Conservation (phyloP, 2,113 vertebrate genomes). For the Peromyscus maniculatus region DNA sequence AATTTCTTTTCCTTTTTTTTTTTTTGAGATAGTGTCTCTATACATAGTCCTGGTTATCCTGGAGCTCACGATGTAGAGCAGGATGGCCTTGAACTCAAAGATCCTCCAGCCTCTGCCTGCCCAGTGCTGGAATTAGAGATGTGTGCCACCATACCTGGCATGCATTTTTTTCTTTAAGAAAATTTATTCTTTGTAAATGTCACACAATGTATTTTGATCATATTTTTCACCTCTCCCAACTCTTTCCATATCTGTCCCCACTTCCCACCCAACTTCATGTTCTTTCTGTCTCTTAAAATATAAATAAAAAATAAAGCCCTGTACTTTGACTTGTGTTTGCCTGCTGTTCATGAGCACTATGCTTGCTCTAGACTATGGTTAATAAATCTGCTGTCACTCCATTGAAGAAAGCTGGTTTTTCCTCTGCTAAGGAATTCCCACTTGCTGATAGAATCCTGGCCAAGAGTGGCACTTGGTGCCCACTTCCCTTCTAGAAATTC, state of each 20-base stretch:
- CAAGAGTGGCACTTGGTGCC: not conserved
- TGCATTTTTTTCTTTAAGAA: not conserved
- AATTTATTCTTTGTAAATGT: not conserved
- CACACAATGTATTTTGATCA: not conserved
- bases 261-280: not conserved
- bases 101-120: not conserved
- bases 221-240: not conserved
- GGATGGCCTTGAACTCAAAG: not conserved
- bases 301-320: not conserved
- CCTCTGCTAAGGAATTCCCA: not conserved
- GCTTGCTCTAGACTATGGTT: not conserved
- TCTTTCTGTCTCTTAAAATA: not conserved
- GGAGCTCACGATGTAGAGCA: not conserved
- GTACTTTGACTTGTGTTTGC: not conserved
- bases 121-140: not conserved
- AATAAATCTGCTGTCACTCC: not conserved
- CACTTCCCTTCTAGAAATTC: not conserved
- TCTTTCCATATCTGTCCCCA: not conserved
- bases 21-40: not conserved
- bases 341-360: not conserved
- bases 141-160: not conserved
- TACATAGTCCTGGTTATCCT: not conserved
- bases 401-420: not conserved
- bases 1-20: not conserved
- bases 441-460: not conserved